Evolutionary conservation across 1,140 invertebrate species (phyloP).

Genomic region (Chironomus tepperi): DNA sequence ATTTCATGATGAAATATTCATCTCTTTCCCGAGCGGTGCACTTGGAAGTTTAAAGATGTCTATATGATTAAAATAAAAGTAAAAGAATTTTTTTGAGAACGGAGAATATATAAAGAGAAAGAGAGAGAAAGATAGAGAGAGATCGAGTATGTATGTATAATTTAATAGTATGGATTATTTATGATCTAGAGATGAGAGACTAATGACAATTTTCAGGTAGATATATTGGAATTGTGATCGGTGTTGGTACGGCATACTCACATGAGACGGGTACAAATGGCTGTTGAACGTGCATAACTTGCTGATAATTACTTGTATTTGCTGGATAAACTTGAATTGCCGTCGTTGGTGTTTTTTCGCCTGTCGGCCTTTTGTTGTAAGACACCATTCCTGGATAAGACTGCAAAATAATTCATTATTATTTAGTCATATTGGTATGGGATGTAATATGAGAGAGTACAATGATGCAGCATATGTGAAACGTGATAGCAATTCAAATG

Average conservation of each 20-base stretch:
- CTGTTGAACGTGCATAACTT: constrained; percentile 90
- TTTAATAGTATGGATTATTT: neutral
- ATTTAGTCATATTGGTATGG: neutral
- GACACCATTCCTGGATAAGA: constrained; percentile 82
- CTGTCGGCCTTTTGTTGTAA: constrained; percentile 80
- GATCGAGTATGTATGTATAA: neutral
- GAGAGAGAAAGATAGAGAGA: neutral
- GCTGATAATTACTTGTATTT: constrained; percentile 81
- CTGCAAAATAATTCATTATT: constrained; percentile 43
- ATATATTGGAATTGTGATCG: constrained; percentile 38
- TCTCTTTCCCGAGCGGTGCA: constrained; percentile 21
- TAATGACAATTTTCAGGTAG: constrained; percentile 10
- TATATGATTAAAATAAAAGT: neutral
- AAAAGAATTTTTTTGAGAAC: neutral
- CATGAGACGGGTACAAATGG: constrained; percentile 87
- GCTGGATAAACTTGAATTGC: constrained; percentile 93
- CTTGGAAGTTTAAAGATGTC: constrained; percentile 21
- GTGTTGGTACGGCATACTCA: constrained; percentile 72
- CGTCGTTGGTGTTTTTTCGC: constrained; percentile 66
- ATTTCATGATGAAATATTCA: constrained; percentile 23
- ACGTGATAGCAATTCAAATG: neutral
- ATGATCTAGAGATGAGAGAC: constrained; percentile 10
- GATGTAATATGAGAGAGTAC: neutral
- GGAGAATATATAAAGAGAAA: neutral
- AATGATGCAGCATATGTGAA: neutral